Conservation (phyloP, 2,888 invertebrate genomes). For the Eulithis testata region DNA sequence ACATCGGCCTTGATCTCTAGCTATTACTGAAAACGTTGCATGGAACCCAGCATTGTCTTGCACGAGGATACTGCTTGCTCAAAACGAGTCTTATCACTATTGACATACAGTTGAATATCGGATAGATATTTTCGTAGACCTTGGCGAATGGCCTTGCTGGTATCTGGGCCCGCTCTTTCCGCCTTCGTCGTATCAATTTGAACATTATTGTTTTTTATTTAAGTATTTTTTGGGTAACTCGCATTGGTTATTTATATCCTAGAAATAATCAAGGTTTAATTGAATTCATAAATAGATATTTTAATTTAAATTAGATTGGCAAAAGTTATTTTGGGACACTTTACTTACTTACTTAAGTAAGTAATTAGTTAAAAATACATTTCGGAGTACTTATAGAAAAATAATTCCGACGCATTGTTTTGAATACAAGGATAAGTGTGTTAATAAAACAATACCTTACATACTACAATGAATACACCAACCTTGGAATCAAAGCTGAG, state of each 20-base stretch:
- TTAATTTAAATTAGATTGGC: not conserved
- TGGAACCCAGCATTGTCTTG: conserved; percentile 78
- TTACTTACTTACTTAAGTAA: not conserved
- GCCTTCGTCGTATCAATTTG: conserved; percentile 82
- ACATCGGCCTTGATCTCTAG: conserved; percentile 76
- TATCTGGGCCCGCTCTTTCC: conserved; percentile 81
- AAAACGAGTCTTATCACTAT: conserved; percentile 53
- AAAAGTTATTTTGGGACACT: not conserved
- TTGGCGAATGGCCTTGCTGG: conserved; percentile 78
- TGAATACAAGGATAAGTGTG: conserved; percentile 27
- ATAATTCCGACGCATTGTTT: conserved; percentile 19
- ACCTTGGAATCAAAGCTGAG: conserved; percentile 14
- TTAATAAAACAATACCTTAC: conserved; percentile 26
- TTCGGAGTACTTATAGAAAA: not conserved
- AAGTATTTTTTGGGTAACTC: conserved; percentile 45
- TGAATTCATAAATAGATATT: conserved; percentile 14
- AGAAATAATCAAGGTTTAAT: conserved; percentile 15
- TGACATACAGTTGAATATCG: conserved; percentile 50
- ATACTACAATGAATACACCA: conserved; percentile 25
- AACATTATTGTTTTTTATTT: conserved; percentile 73
- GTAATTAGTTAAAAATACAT: no score
- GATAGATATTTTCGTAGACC: conserved; percentile 61
- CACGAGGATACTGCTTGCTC: conserved; percentile 44
- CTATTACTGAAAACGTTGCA: conserved; percentile 82
- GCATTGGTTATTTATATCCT: conserved; percentile 31